Base-by-base conservation (phyloP, 2,888 invertebrate genomes). In the Hedya salicella region DNA sequence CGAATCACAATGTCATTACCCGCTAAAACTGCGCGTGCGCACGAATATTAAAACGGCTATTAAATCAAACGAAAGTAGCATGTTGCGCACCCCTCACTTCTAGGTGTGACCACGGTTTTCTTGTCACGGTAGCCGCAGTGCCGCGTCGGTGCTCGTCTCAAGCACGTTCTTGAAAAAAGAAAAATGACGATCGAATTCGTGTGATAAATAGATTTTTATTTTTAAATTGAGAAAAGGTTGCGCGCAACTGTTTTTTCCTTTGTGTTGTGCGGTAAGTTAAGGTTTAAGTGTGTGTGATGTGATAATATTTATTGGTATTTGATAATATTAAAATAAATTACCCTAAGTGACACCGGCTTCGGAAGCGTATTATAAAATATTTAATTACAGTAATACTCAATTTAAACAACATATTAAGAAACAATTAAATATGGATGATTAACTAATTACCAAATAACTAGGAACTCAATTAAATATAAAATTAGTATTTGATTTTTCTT, bases 61-160 rank as follows among this genome's bases (percentile, higher is more conserved):
- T 67, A 72, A 71, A 63, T 53, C 62, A 30, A 76, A 78, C 73
- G 82, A 82, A 83, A 83, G 83, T 80, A 75, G 76, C 85, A 84
- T 81, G 85, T 84, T 85, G 69, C 67, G 67, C 68, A 80, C 84
- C 81, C 78, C 87, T 78, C 80, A 76, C 78, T 70, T 67, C 36
- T 63, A 70, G 72, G 75, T 69, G 71, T 69, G 69, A 78, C 76
- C 74, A 54, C n/a, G n/a, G 63, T 67, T 42, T 60, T 69, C 75
- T 78, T 75, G 77, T 77, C 77, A 79, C 71, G 77, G 69, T 73
- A n/a, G n/a, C 68, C 67, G 74, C 87, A 89, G 89, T 89, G 75
- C 74, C 83, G 87, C 78, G 84, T 62, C 64, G 78, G 57, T 77
- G 78, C 78, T 85, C 83, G 83, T 81, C 79, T 78, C 78, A 69